phyloP scores from a whole-genome alignment of 2,797 vertebrate species.

The Peromyscus nudipes region DNA sequence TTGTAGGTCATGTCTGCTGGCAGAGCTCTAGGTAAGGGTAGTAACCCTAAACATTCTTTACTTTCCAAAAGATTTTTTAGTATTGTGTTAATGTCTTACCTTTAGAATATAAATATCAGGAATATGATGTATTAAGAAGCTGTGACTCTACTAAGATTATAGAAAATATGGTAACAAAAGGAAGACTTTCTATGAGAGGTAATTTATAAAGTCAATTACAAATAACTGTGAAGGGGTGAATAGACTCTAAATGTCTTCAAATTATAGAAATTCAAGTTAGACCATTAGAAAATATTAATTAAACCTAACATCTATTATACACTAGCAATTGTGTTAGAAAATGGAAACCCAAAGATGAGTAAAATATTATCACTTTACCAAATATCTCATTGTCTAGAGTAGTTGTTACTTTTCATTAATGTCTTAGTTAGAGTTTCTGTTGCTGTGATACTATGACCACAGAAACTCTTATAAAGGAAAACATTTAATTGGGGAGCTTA shows the following conservation, averaged over 20 bases:
- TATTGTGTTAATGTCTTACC: conserved; percentile 63
- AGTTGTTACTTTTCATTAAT: neutral
- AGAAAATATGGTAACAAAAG: conserved; percentile 58
- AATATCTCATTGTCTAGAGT: neutral
- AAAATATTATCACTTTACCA: neutral
- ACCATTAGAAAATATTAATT: neutral
- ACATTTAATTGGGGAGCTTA: no score
- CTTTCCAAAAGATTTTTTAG: conserved; percentile 14
- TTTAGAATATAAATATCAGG: conserved; percentile 37
- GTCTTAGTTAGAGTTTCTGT: no score
- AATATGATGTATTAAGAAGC: neutral
- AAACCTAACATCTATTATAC: neutral
- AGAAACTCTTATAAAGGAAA: no score
- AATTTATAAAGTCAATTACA: neutral
- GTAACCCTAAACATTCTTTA: neutral
- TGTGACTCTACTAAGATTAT: conserved; percentile 37
- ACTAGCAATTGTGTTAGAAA: neutral
- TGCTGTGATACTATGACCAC: no score
- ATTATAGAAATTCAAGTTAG: neutral
- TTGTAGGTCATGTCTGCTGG: conserved; percentile 1
- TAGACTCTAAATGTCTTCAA: neutral
- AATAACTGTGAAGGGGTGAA: neutral
- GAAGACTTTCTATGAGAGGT: neutral
- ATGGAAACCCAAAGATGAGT: neutral
- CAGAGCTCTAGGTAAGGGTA: neutral